A percentile compares a stretch with the other conserved stretches of the same genome.
Conservation (phyloP, 2,888 invertebrate species). For the Neoitamus cyanurus region DNA sequence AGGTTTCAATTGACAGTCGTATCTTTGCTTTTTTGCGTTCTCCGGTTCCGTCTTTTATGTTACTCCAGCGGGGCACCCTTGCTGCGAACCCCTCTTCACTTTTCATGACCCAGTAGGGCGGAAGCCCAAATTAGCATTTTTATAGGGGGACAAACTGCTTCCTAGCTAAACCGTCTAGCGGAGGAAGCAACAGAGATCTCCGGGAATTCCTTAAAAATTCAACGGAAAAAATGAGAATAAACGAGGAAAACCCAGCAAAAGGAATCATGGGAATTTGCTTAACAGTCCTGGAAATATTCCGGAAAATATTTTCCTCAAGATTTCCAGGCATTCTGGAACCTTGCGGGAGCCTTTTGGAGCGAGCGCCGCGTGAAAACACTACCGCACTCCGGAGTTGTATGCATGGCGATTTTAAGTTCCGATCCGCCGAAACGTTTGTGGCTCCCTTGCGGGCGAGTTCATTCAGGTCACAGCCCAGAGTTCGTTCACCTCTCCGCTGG, state of each 20-base stretch:
- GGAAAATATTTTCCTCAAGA: not conserved
- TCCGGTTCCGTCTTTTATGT: not conserved
- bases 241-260: not conserved
- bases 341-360: not conserved
- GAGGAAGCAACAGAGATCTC: slow-evolving; percentile 43
- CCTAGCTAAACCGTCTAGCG: slow-evolving; percentile 23
- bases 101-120: slow-evolving; percentile 36
- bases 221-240: not conserved
- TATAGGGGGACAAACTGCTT: slow-evolving; percentile 42
- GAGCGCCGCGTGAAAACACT: not conserved
- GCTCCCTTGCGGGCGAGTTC: not conserved
- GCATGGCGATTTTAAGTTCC: not conserved
- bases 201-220: slow-evolving; percentile 21
- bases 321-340: not conserved
- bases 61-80: not conserved
- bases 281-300: not conserved
- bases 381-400: not conserved
- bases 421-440: not conserved
- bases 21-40: not conserved
- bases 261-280: not conserved
- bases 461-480: not conserved
- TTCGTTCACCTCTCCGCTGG: not conserved
- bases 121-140: slow-evolving; percentile 45
- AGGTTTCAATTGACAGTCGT: slow-evolving; percentile 38
- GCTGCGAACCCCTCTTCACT: slow-evolving; percentile 3